A percentile compares a stretch with the other conserved stretches of the same genome.
phyloP scores from a whole-genome alignment of 2,797 vertebrate species.

The Sebastolobus alascanus region DNA sequence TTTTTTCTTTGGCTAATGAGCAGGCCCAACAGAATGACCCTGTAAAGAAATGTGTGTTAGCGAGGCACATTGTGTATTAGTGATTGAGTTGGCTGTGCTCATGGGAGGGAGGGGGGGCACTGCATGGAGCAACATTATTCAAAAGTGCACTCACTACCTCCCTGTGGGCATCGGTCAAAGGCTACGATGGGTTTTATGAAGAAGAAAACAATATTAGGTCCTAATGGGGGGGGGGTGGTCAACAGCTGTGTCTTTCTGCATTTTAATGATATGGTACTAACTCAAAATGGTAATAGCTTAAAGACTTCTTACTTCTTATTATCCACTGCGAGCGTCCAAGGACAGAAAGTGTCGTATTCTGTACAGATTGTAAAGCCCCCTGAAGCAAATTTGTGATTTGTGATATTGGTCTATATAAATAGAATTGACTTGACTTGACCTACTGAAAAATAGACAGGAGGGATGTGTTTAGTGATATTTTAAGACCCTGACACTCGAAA shows the following conservation, averaged over 20 bases:
- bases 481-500: not conserved
- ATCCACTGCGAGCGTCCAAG: too few relatives aligned
- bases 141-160: slow-evolving; percentile 64
- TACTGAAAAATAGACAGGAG: not conserved
- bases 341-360: not conserved
- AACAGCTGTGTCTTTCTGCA: slow-evolving; percentile 42
- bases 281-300: slow-evolving; percentile 12
- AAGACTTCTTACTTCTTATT: not conserved
- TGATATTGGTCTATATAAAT: not conserved
- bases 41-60: slow-evolving; percentile 63
- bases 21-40: slow-evolving; percentile 64
- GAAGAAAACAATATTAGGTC: slow-evolving; percentile 59
- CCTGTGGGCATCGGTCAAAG: slow-evolving; percentile 68
- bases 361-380: too few relatives aligned
- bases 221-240: slow-evolving; percentile 37
- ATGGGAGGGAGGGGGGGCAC: slow-evolving; percentile 52
- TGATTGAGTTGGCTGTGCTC: slow-evolving; percentile 52
- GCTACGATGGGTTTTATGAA: slow-evolving; percentile 46
- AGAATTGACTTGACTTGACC: not conserved
- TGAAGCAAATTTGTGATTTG: too few relatives aligned
- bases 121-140: slow-evolving; percentile 67
- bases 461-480: not conserved
- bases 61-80: slow-evolving; percentile 57
- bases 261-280: slow-evolving; percentile 16
- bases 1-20: slow-evolving; percentile 78